Percentiles rank a stretch among this genome's conserved stretches.
phyloP scores from a whole-genome alignment of 1,140 invertebrate genomes.

The Eufriesea mexicana region DNA sequence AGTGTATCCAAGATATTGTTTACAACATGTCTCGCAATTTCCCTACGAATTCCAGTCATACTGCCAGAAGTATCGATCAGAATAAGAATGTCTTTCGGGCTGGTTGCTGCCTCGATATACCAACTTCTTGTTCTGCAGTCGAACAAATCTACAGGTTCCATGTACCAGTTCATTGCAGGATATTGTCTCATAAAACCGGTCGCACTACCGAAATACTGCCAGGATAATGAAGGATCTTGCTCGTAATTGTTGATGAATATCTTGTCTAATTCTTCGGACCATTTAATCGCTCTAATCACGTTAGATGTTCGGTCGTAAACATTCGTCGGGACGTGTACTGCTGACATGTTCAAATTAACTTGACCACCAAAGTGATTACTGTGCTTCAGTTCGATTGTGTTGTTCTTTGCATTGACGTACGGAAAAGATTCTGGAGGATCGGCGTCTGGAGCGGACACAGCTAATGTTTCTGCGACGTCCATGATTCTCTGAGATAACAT shows the following conservation, averaged over 20 bases:
- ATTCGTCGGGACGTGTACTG: constrained; percentile 97
- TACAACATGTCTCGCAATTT: constrained; percentile 97
- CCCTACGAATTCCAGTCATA: constrained; percentile 96
- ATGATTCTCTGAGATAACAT: constrained; percentile 86
- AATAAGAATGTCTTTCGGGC: constrained; percentile 98
- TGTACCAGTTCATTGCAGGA: constrained; percentile 90
- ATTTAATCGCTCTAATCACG: constrained; percentile 81
- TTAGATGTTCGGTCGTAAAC: constrained; percentile 90
- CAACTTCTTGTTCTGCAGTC: constrained; percentile 94
- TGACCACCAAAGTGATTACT: constrained; percentile 91
- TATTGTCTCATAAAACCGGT: constrained; percentile 97
- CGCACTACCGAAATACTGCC: constrained; percentile 98
- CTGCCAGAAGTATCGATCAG: constrained; percentile 97
- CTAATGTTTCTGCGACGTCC: constrained; percentile 90
- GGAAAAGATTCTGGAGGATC: constrained; percentile 86
- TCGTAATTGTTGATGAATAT: constrained; percentile 95
- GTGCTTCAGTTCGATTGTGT: constrained; percentile 84
- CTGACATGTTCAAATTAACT: constrained; percentile 92
- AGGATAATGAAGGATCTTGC: constrained; percentile 93
- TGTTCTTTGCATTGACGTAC: constrained; percentile 90
- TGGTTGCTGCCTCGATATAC: constrained; percentile 98
- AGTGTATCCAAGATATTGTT: constrained; percentile 98
- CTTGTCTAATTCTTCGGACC: constrained; percentile 93
- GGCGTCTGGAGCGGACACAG: constrained; percentile 83
- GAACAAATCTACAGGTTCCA: constrained; percentile 90